Conservation (phyloP, 2,888 invertebrate species). For the Tetanocera ferruginea region DNA sequence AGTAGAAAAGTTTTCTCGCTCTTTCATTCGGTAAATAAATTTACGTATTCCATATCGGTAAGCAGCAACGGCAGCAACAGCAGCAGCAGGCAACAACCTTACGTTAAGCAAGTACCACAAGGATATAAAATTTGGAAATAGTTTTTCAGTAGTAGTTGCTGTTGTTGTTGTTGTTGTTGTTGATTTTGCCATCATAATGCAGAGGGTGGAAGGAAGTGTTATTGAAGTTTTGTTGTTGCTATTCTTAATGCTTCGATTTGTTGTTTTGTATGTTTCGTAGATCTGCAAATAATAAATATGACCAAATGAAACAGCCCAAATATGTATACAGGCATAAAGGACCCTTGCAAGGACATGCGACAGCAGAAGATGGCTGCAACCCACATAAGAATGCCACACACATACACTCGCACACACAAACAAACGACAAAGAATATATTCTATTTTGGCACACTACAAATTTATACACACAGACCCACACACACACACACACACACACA, state of each 20-base stretch:
- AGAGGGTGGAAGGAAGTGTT: conserved; percentile 9
- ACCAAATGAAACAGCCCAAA: conserved; percentile 66
- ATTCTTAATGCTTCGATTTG: conserved; percentile 46
- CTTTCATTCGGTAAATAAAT: conserved; percentile 28
- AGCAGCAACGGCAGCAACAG: not conserved
- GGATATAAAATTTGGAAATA: conserved; percentile 49
- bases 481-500: conserved; percentile 22
- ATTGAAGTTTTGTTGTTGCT: conserved; percentile 8
- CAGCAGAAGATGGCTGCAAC: conserved; percentile 18
- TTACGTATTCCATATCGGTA: conserved; percentile 3
- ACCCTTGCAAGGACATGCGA: not conserved
- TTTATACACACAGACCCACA: conserved; percentile 44
- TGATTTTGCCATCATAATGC: conserved; percentile 7
- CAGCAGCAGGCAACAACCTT: conserved; percentile 15
- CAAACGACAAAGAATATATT: not conserved
- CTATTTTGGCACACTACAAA: conserved; percentile 38
- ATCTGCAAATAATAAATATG: conserved; percentile 66
- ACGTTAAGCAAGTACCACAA: conserved; percentile 45
- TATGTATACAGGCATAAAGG: conserved; percentile 42
- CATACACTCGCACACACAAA: conserved; percentile 37
- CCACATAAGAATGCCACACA: not conserved
- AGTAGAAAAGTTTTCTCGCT: conserved; percentile 25
- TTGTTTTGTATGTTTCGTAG: conserved; percentile 55
- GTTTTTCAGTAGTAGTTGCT: conserved; percentile 42
- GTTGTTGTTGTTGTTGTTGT: conserved; percentile 33